Evolutionary conservation across 2,888 invertebrate genomes (phyloP), one percentile per base, ranked within the genome.

Genomic region (Chydorus sphaericus): DNA sequence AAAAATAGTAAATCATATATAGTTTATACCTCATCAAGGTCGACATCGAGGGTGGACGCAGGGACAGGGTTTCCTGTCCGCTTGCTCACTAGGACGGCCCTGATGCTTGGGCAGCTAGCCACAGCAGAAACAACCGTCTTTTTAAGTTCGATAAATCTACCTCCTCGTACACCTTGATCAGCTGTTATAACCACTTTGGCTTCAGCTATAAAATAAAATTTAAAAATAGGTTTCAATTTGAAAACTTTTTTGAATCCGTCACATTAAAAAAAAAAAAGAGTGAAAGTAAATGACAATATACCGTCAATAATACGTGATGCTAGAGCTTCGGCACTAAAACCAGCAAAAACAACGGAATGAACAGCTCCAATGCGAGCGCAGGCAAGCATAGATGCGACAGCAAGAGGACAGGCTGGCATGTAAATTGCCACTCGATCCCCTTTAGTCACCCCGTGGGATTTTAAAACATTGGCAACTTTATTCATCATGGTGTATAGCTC

Each of bases 281-380:
- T n/a, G n/a, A n/a, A 63, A 18, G 44, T n/a, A 10, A 26, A 23
- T n/a, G 26, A 44, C 26, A 26, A 44, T 26, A 44, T 33, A 63
- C 70, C 70, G 65, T 72, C 72, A 50, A 66, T 65, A 18, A 73
- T 72, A 57, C 73, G 63, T 5, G 68, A 66, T 29, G 72, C 70
- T 8, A 75, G 63, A 10, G 73, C 71, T 54, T 73, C 71, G 4
- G 73, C 64, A 60, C 73, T 72, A 63, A 75, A 75, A 8, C 75
- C 75, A 49, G 73, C 75, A 65, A 75, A 75, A 29, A 75, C 71
- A 10, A 74, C 72, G 55, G 68, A 70, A 63, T 75, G 75, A 29
- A 73, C 63, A 52, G 74, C 74, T 8, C 75, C 75, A 51, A 75
- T 73, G 31, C 74, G 64, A 8, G 73, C 67, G 64, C 73, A 73